Percentiles rank a stretch among this genome's conserved stretches.
phyloP scores from a whole-genome alignment of 92 coral and sea anemone genomes.

The Phenganax stokvisi region DNA sequence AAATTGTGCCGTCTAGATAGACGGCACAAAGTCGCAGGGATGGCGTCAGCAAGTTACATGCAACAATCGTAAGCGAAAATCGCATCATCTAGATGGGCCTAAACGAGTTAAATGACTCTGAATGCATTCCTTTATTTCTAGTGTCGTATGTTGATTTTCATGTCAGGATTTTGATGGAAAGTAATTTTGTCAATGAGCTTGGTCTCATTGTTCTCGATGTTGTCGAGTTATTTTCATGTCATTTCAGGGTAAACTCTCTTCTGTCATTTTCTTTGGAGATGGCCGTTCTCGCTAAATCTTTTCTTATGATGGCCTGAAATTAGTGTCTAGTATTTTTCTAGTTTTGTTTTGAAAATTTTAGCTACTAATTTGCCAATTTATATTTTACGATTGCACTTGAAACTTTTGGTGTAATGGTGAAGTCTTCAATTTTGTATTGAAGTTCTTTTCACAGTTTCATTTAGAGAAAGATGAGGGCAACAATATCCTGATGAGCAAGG shows the following conservation, averaged over 20 bases:
- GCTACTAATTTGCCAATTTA: neutral
- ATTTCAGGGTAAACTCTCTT: constrained; percentile 64
- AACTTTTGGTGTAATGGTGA: no score
- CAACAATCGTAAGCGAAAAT: no score
- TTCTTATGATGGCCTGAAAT: no score
- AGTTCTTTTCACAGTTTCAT: constrained; percentile 63
- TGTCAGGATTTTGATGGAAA: constrained; percentile 76
- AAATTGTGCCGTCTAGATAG: no score
- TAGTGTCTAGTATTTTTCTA: neutral
- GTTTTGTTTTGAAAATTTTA: neutral
- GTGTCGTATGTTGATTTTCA: constrained; percentile 57
- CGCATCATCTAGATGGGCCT: no score
- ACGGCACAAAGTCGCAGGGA: no score
- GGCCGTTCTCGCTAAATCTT: no score
- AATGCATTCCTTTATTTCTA: constrained; percentile 1
- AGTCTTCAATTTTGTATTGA: neutral
- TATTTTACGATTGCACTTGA: no score
- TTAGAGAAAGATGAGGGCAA: constrained; percentile 96
- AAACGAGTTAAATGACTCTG: neutral
- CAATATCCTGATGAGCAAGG: constrained; percentile 90
- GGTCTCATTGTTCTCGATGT: constrained; percentile 78
- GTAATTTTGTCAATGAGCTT: constrained; percentile 81
- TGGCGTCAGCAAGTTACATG: no score
- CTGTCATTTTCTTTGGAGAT: no score
- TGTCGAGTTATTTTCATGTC: constrained; percentile 84